phyloP scores from a whole-genome alignment of 1,140 invertebrate species.

The Aphelenchoides avenae region DNA sequence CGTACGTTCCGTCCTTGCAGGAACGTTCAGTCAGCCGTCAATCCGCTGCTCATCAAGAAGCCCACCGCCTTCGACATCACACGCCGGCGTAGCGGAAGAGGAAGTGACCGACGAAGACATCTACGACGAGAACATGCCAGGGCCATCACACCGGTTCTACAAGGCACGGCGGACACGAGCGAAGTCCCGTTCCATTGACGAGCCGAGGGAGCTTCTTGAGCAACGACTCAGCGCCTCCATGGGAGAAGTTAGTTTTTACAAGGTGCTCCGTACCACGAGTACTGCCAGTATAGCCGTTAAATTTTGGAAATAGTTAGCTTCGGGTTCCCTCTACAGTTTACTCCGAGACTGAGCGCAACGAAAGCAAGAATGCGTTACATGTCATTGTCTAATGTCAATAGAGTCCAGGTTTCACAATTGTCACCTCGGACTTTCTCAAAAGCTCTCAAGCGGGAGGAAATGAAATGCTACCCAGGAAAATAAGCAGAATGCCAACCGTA shows the following conservation, averaged over 20 bases:
- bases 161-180: conserved; percentile 14
- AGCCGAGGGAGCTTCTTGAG: conserved; percentile 22
- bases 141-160: background rate
- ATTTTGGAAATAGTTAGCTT: too few species aligned
- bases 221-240: conserved; percentile 35
- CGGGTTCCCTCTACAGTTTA: too few species aligned
- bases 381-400: too few species aligned
- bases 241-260: conserved; percentile 31
- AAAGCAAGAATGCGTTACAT: too few species aligned
- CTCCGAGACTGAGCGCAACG: too few species aligned
- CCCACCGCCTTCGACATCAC: conserved; percentile 17
- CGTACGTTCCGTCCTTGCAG: conserved; percentile 23
- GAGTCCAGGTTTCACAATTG: too few species aligned
- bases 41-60: conserved; percentile 26
- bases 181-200: conserved; percentile 23
- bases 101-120: conserved; percentile 38
- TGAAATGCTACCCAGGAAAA: too few species aligned
- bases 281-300: too few species aligned
- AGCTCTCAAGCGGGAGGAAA: too few species aligned
- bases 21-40: conserved; percentile 42
- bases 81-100: conserved; percentile 11
- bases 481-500: too few species aligned
- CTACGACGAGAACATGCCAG: conserved; percentile 38
- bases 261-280: background rate
- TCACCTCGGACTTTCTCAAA: too few species aligned